Percentiles rank a stretch among this genome's conserved stretches.
phyloP scores from a whole-genome alignment of 2,113 vertebrate genomes.

The Oxyruncus cristatus region DNA sequence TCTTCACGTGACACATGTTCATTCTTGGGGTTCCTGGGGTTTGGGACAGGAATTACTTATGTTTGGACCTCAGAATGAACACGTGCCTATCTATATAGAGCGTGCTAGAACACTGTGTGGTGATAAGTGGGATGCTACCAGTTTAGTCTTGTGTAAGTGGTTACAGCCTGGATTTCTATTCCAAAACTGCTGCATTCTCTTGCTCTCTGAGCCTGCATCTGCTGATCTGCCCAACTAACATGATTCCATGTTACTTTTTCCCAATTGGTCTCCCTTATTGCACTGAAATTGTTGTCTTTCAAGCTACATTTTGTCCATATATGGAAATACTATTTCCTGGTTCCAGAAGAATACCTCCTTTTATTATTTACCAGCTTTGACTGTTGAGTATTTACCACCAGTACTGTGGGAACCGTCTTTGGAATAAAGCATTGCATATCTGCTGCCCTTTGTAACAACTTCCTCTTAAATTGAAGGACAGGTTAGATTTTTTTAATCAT shows the following conservation, averaged over 20 bases:
- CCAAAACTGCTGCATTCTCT: background rate
- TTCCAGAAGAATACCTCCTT: background rate
- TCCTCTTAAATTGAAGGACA: background rate
- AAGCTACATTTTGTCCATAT: background rate
- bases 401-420: background rate
- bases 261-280: background rate
- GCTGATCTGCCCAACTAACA: background rate
- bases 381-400: background rate
- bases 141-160: background rate
- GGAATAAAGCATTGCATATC: background rate
- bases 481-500: background rate
- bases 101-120: background rate
- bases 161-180: background rate
- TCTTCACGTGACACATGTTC: background rate
- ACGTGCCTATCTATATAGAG: background rate
- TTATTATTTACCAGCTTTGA: background rate
- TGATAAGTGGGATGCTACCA: background rate
- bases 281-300: background rate
- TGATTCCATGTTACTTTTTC: background rate
- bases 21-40: background rate
- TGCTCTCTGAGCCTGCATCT: background rate
- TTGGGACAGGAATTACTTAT: background rate
- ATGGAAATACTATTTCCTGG: background rate
- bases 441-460: background rate
- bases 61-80: background rate